phyloP scores from a whole-genome alignment of 2,113 vertebrate genomes.

The Leptobrachium leishanense region DNA sequence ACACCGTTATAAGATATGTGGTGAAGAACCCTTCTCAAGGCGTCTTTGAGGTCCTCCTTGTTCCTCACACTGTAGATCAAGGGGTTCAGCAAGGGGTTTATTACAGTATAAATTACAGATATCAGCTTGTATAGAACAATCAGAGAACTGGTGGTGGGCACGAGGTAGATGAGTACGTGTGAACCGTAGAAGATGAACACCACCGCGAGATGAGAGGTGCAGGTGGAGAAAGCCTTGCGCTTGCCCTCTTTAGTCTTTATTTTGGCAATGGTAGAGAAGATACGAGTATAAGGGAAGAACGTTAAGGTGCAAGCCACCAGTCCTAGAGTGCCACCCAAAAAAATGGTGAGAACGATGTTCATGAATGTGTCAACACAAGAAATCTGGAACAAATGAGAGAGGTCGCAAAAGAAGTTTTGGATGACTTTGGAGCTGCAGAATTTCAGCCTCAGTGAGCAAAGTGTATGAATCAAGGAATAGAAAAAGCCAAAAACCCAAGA shows the following conservation, averaged over 20 bases:
- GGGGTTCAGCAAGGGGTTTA: too few species aligned
- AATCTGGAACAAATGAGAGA: conserved; percentile 21
- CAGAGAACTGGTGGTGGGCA: conserved; percentile 26
- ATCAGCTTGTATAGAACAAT: too few species aligned
- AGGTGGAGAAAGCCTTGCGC: conserved; percentile 54
- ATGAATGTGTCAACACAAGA: conserved; percentile 41
- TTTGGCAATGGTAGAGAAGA: conserved; percentile 20
- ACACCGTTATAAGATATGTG: not conserved
- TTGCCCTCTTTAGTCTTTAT: conserved; percentile 47
- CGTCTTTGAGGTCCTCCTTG: too few species aligned
- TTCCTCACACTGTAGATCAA: too few species aligned
- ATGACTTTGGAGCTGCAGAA: conserved; percentile 28
- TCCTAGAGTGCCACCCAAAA: not conserved
- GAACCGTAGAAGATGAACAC: conserved; percentile 56
- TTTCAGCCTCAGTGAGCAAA: conserved; percentile 21
- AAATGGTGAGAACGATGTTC: conserved; percentile 5
- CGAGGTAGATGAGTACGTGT: conserved; percentile 56
- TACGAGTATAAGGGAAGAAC: conserved; percentile 51
- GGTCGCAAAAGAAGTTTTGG: conserved; percentile 51
- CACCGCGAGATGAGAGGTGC: conserved; percentile 54
- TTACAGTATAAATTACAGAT: too few species aligned
- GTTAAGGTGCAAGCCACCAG: conserved; percentile 13
- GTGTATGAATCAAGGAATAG: conserved; percentile 17
- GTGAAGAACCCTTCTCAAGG: too few species aligned
- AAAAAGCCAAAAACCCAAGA: conserved; percentile 35